phyloP scores from a whole-genome alignment of 2,888 invertebrate species.

The Thymelicus sylvestris region DNA sequence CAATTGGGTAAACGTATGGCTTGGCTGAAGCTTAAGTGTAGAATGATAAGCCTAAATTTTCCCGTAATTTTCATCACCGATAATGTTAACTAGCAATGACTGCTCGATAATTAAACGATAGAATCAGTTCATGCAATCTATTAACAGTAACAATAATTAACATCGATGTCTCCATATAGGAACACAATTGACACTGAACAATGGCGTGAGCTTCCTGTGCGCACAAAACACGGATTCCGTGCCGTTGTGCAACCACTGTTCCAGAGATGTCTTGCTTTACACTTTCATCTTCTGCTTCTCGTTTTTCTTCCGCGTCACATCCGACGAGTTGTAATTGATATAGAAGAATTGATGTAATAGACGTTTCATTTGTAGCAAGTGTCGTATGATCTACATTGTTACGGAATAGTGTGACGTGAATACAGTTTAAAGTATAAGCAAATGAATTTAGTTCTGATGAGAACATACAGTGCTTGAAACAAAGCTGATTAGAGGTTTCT shows the following conservation, averaged over 20 bases:
- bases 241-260: constrained; percentile 24
- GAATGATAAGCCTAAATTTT: no score
- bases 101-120: background rate
- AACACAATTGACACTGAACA: constrained; percentile 27
- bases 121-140: background rate
- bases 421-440: no score
- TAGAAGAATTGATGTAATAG: constrained; percentile 16
- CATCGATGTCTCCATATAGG: constrained; percentile 24
- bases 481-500: no score
- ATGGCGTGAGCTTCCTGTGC: constrained; percentile 22
- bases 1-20: no score
- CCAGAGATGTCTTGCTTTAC: constrained; percentile 30
- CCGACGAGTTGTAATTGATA: constrained; percentile 31
- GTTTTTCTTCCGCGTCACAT: constrained; percentile 31
- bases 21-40: no score
- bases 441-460: no score
- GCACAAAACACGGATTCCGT: constrained; percentile 25
- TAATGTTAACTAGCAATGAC: no score
- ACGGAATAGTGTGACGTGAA: background rate
- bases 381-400: background rate
- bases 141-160: background rate
- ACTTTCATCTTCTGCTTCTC: constrained; percentile 21
- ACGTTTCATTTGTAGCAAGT: background rate
- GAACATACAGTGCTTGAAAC: no score
- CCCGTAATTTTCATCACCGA: no score